Base-by-base conservation (phyloP, 2,797 vertebrate species). In the Acanthis flammea region DNA sequence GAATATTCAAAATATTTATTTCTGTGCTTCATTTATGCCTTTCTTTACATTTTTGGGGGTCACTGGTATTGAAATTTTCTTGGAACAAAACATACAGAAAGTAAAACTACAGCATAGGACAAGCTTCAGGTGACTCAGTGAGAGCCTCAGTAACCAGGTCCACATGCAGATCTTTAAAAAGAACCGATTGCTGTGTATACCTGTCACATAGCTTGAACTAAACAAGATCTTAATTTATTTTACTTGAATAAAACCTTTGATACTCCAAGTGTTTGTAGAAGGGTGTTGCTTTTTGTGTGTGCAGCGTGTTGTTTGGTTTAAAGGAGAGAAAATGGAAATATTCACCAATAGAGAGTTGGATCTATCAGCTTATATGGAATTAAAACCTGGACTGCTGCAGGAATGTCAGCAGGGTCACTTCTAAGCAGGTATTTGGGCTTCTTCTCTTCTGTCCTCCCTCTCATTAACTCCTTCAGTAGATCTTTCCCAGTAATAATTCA, bases 201-300 rank as follows among this genome's bases (percentile, higher is more conserved):
- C 31, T 53, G 48, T 76, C 27, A 72, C 55, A 37, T 3, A 39
- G 48, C 30, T 71, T 81, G 19, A 68, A 28, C n/a, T 81, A 39
- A 71, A 30, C 31, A 50, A 79, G 33, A 58, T 57, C 14, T 60
- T 70, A 50, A 70, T 73, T 94, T 91, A 81, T 79, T 94, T 96
- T 84, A 45, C 37, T 71, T 50, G 33, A 95, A 79, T 94, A 85
- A 94, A 95, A 48, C 31, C 23, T 95, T 91, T 82, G 60, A 47
- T 92, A 92, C 22, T 66, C 23, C n/a, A 33, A 47, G 24, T 39
- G 31, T 28, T 50, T 72, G 35, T 79, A 39, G 30, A 61, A 60
- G 9, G 4, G 4, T 60, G 16, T 10, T 8, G 7, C 37, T 75
- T 48, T 83, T 30, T 86, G 21, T 51, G 24, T 33, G 53, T 30